A percentile compares a stretch with the other conserved stretches of the same genome.
Evolutionary conservation across 2,113 vertebrate genomes (phyloP).

Genomic region (Oreocharis arfaki): DNA sequence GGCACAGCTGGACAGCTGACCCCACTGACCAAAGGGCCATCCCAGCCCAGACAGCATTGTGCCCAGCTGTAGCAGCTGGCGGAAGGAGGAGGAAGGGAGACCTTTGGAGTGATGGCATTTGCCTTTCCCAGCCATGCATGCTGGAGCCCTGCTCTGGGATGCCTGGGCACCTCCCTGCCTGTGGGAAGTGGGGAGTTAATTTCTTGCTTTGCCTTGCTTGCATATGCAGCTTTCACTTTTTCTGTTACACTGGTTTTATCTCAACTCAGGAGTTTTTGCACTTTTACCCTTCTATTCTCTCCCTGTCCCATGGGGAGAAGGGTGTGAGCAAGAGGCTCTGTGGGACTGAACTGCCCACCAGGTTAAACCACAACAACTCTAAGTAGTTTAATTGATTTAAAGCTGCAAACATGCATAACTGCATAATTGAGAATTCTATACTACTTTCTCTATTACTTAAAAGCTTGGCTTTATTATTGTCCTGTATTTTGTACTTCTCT

Average conservation of each 20-base stretch:
- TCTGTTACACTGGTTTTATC: too few relatives aligned
- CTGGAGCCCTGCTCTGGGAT: neutral
- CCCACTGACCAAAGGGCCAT: neutral
- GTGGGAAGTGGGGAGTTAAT: neutral
- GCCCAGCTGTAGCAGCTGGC: neutral
- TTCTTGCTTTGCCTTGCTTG: neutral
- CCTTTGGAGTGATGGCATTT: neutral
- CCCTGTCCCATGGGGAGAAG: neutral
- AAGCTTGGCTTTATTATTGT: neutral
- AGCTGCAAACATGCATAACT: neutral
- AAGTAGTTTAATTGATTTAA: neutral
- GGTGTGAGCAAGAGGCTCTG: fast-evolving
- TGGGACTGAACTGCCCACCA: neutral
- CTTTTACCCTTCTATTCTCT: neutral
- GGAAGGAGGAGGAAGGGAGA: neutral
- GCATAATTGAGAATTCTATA: neutral
- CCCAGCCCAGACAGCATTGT: neutral
- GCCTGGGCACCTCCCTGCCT: neutral
- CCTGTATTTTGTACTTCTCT: neutral
- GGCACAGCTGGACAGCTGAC: neutral
- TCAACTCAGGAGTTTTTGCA: neutral
- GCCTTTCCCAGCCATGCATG: neutral
- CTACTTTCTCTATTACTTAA: neutral
- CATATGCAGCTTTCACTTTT: neutral
- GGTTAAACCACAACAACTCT: neutral